phyloP scores from a whole-genome alignment of 2,797 vertebrate species.

The Sebastes vulpes region DNA sequence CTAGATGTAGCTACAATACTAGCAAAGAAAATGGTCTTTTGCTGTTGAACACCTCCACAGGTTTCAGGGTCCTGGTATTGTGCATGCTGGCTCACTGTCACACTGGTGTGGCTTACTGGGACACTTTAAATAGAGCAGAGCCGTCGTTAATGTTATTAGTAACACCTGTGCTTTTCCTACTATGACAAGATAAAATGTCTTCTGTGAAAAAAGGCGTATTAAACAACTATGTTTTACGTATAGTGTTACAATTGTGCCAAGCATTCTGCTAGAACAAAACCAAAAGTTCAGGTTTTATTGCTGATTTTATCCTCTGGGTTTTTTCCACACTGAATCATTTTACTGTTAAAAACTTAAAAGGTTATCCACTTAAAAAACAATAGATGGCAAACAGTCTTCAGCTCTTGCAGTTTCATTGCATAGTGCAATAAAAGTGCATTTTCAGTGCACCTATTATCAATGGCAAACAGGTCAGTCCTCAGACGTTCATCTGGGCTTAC shows the following conservation, averaged over 20 bases:
- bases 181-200: no score
- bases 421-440: no score
- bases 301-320: not conserved
- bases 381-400: not conserved
- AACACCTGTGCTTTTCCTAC: no score
- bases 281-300: not conserved
- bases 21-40: not conserved
- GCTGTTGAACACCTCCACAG: not conserved
- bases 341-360: not conserved
- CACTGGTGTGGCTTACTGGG: no score
- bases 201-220: not conserved
- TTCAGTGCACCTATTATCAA: no score
- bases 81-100: no score
- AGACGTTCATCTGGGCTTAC: not conserved
- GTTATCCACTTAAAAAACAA: not conserved
- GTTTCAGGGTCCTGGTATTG: no score
- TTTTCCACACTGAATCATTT: not conserved
- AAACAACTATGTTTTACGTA: not conserved
- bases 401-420: not conserved
- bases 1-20: conserved; percentile 48
- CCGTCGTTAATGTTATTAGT: no score
- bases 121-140: no score
- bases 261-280: no score
- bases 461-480: not conserved
- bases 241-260: not conserved